phyloP scores from a whole-genome alignment of 2,888 invertebrate genomes.

The Drosophila flavopinicola region DNA sequence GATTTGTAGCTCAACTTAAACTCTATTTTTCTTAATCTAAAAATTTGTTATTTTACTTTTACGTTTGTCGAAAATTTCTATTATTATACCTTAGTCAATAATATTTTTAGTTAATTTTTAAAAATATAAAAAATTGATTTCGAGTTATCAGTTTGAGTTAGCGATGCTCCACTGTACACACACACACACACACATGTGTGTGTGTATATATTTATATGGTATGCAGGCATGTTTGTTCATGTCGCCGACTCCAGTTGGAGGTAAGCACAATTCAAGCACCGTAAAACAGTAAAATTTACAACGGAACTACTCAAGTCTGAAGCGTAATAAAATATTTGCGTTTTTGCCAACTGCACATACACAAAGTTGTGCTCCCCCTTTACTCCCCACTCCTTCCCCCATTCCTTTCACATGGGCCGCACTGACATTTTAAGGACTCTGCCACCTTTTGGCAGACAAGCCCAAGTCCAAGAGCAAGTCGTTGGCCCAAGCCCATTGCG shows the following conservation, averaged over 20 bases:
- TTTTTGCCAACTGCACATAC: slow-evolving; percentile 69
- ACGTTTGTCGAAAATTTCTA: too few relatives aligned
- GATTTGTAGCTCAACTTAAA: too few relatives aligned
- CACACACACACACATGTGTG: slow-evolving; percentile 10
- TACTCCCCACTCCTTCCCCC: too few relatives aligned
- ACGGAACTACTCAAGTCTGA: slow-evolving; percentile 80
- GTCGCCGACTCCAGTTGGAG: slow-evolving; percentile 13
- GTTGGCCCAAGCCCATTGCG: slow-evolving; percentile 51
- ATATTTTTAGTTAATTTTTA: too few relatives aligned
- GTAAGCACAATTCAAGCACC: slow-evolving; percentile 63
- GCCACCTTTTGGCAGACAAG: slow-evolving; percentile 46
- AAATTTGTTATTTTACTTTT: too few relatives aligned
- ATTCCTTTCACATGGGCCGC: slow-evolving; percentile 13
- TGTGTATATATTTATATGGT: slow-evolving; percentile 24
- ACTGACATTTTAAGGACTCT: slow-evolving; percentile 63
- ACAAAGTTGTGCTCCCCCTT: not conserved
- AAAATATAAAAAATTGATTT: too few relatives aligned
- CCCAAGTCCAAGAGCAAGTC: slow-evolving; percentile 25
- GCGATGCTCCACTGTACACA: not conserved
- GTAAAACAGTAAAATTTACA: slow-evolving; percentile 81
- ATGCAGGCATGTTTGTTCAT: slow-evolving; percentile 51
- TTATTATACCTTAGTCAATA: too few relatives aligned
- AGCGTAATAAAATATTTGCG: slow-evolving; percentile 81
- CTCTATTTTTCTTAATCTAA: too few relatives aligned
- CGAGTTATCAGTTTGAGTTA: too few relatives aligned